Percentiles rank a stretch among this genome's conserved stretches.
These are phyloP conservation scores for Sinotaia quadrata DNA, from an alignment of 2,888 invertebrate genomes.

Conservation along the genomic window DNA sequence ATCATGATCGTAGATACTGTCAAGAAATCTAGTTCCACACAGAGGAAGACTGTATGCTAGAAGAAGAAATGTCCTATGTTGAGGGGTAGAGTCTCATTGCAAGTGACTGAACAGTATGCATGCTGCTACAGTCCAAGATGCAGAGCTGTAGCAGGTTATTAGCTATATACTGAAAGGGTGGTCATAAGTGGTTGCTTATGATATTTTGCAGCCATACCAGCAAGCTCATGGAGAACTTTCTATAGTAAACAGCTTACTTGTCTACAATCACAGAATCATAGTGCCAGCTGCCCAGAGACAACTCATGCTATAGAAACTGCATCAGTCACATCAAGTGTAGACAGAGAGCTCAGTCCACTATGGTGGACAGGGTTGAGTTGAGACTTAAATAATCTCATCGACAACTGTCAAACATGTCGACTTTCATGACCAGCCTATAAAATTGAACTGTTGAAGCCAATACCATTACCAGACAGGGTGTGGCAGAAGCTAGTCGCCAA, in stretches of 20 bases:
- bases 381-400: background rate
- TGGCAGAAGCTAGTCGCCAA: slow-evolving; percentile 18
- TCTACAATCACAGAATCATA: background rate
- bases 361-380: slow-evolving; percentile 13
- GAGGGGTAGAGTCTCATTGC: no score
- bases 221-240: slow-evolving; percentile 20
- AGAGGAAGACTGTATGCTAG: no score
- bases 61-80: no score
- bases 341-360: background rate
- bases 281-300: background rate
- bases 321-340: slow-evolving; percentile 23
- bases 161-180: no score
- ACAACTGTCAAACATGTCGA: slow-evolving; percentile 5
- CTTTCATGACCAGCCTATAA: background rate
- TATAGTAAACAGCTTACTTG: background rate
- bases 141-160: no score
- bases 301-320: background rate
- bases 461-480: background rate
- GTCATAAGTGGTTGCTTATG: no score
- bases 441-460: slow-evolving; percentile 2
- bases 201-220: no score
- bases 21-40: no score
- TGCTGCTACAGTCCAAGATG: no score
- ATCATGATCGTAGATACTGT: no score
- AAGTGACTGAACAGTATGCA: no score